A percentile compares a stretch with the other conserved stretches of the same genome.
These are phyloP conservation scores for Campoletis sonorensis DNA, from an alignment of 1,140 invertebrate species.

Conservation along the genomic window DNA sequence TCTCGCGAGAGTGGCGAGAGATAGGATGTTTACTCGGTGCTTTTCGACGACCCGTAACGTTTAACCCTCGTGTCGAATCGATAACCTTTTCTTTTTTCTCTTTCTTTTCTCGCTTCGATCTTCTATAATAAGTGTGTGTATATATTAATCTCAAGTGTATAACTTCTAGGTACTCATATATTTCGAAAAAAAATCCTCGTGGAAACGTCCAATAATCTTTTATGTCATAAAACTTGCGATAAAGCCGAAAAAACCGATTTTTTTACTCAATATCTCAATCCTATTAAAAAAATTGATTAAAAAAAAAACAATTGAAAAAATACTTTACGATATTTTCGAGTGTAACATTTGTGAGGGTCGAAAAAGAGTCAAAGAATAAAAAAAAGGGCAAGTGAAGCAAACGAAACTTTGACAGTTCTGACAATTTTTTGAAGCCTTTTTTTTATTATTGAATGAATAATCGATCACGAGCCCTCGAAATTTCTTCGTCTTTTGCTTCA, in stretches of 20 bases:
- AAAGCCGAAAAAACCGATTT: background rate
- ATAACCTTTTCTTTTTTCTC: constrained; percentile 34
- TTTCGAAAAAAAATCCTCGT: constrained; percentile 23
- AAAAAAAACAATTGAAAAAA: too few species aligned
- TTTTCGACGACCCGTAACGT: constrained; percentile 64
- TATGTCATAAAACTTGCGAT: constrained; percentile 25
- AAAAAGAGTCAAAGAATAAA: too few species aligned
- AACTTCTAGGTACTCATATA: background rate
- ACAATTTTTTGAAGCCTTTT: too few species aligned
- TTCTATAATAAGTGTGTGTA: background rate
- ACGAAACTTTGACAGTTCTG: too few species aligned
- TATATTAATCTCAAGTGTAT: constrained; percentile 1
- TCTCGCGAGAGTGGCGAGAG: constrained; percentile 48
- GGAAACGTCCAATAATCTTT: constrained; percentile 30
- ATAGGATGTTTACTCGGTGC: constrained; percentile 68
- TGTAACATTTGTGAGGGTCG: background rate
- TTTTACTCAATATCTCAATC: too few species aligned
- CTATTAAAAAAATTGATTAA: too few species aligned
- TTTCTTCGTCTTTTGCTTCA: too few species aligned
- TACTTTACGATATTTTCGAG: background rate
- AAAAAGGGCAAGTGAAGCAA: too few species aligned
- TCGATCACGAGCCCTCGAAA: too few species aligned
- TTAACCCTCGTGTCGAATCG: constrained; percentile 45
- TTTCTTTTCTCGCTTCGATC: constrained; percentile 4
- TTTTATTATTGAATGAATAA: too few species aligned